Base-by-base conservation (phyloP, 2,113 vertebrate species). In the Halichoeres trimaculatus region DNA sequence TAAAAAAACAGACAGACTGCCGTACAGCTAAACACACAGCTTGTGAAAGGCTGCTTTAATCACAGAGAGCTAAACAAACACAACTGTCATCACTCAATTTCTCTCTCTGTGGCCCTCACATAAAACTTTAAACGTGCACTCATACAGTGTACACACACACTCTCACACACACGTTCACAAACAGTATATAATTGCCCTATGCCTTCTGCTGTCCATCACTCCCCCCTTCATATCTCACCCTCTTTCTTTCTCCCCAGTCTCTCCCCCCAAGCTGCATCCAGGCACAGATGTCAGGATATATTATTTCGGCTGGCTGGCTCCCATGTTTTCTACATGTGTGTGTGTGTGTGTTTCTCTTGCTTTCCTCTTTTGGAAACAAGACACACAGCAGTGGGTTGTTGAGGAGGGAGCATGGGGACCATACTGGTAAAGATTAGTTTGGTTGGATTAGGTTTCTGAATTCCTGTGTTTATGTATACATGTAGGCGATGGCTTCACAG, bases 231-330 rank as follows among this genome's bases (percentile, higher is more conserved):
- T 78, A 78, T 82, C 79, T 80, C 76, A 58, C 74, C 85, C 81
- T 79, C 76, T 74, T 81, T 83, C 78, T 83, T 78, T 56, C 77
- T 74, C 85, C 77, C 77, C 55, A 50, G 36, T 51, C 75, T 81
- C 63, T 70, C 88, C 90, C 90, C 91, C 69, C 62, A 56, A 91
- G 90, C 90, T 51, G 90, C 77, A 65, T 63, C 81, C 88, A 91
- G 85, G 86, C 90, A 91, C 92, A 92, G 90, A 93, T 93, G 91
- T 91, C 92, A 91, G 84, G 88, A 92, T 86, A 69, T 78, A 90
- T 93, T 93, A 93, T 91, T 92, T 89, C 88, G 58, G 69, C 88
- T 91, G 80, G 82, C 85, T 87, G 79, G 68, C 74, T 91, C 83
- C 74, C 77, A 76, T 89, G 88, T 90, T 88, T 62, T 87, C 38